Conservation (phyloP, 2,113 vertebrate genomes). For the Perca flavescens region DNA sequence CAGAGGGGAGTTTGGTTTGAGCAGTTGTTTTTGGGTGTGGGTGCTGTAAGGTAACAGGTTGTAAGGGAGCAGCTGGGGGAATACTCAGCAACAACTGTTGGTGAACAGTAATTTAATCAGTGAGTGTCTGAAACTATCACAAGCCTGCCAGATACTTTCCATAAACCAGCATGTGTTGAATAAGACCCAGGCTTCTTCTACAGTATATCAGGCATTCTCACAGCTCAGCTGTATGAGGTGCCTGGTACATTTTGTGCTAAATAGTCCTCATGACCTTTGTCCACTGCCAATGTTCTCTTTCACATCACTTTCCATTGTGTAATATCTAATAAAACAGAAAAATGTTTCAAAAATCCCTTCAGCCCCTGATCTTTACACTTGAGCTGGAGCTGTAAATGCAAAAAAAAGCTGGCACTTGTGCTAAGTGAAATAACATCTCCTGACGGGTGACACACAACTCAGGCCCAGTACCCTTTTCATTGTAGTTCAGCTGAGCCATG, state of each 20-base stretch:
- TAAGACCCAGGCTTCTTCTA: neutral
- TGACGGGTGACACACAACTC: conserved; percentile 5
- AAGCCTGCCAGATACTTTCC: neutral
- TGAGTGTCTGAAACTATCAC: neutral
- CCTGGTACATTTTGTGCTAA: neutral
- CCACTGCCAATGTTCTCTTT: neutral
- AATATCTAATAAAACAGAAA: conserved; percentile 12
- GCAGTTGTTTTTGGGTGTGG: neutral
- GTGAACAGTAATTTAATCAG: conserved; percentile 14
- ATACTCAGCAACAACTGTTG: neutral
- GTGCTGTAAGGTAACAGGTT: conserved; percentile 4
- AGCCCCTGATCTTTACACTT: neutral
- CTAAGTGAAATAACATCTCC: conserved; percentile 17
- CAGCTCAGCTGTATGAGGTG: neutral
- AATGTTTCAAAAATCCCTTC: neutral
- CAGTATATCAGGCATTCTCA: neutral
- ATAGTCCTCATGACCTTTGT: neutral
- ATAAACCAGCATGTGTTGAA: neutral
- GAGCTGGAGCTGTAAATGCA: conserved; percentile 8
- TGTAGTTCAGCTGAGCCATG: neutral
- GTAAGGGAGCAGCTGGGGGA: neutral
- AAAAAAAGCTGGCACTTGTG: neutral
- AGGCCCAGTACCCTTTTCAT: neutral
- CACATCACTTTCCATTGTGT: neutral
- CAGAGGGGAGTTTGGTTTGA: neutral